Conservation (phyloP, 2,888 invertebrate genomes). For the Fragum sueziense region DNA sequence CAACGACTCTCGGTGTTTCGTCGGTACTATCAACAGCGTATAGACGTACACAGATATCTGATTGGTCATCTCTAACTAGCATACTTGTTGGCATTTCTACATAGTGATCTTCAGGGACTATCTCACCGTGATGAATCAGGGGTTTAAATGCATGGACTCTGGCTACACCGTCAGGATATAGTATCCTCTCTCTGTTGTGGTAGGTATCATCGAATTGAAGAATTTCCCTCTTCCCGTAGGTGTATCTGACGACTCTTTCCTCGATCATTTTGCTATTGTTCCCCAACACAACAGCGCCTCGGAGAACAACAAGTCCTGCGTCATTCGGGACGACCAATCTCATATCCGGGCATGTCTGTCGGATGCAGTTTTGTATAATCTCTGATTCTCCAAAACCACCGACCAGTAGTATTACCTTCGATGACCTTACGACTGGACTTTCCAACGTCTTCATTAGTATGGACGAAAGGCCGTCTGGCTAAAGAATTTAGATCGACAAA, state of each 20-base stretch:
- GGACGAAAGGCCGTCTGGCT: background rate
- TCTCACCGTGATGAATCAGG: background rate
- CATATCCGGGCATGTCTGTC: background rate
- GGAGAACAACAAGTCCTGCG: background rate
- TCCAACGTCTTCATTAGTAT: background rate
- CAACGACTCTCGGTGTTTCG: background rate
- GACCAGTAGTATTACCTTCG: background rate
- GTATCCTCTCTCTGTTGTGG: background rate
- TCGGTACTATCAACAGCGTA: background rate
- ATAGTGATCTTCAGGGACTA: background rate
- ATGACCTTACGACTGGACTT: background rate
- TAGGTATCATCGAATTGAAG: background rate
- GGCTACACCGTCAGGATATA: background rate
- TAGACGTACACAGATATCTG: background rate
- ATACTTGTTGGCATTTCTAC: background rate
- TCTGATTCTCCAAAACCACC: constrained; percentile 6
- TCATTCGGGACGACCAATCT: background rate
- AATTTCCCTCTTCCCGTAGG: constrained; percentile 5
- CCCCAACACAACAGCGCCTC: background rate
- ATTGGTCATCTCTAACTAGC: background rate
- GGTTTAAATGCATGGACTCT: background rate
- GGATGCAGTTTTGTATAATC: background rate
- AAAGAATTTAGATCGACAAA: background rate
- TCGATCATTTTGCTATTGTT: background rate
- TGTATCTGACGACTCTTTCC: constrained; percentile 1